These are phyloP conservation scores for Dryocosmus kuriphilus DNA, from an alignment of 2,888 invertebrate species.

Conservation along the genomic window DNA sequence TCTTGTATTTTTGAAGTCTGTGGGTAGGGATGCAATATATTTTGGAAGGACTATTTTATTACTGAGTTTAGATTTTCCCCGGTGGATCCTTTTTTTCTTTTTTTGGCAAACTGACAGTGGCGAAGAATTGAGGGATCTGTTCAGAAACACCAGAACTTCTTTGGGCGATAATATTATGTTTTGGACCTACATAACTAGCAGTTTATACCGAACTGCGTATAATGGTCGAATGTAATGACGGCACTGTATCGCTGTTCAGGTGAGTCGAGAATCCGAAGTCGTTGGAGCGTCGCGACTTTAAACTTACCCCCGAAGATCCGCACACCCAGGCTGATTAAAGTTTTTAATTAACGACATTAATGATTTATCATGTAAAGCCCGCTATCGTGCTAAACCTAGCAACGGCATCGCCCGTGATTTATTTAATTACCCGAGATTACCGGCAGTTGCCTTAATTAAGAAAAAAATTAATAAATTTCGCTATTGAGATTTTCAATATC, in stretches of 20 bases:
- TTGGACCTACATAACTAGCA: background rate
- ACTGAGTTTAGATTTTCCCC: too few relatives aligned
- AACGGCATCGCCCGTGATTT: background rate
- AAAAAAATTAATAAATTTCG: too few relatives aligned
- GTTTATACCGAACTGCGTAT: background rate
- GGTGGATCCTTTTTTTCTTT: too few relatives aligned
- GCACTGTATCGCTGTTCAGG: background rate
- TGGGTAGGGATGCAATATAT: too few relatives aligned
- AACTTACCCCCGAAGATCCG: background rate
- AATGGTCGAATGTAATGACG: background rate
- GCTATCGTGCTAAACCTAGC: background rate
- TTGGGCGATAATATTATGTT: too few relatives aligned
- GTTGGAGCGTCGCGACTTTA: background rate
- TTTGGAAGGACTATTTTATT: too few relatives aligned
- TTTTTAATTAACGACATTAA: constrained; percentile 67
- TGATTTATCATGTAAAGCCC: constrained; percentile 59
- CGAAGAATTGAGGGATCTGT: too few relatives aligned
- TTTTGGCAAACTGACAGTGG: too few relatives aligned
- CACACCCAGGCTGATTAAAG: constrained; percentile 61
- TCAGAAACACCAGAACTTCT: too few relatives aligned
- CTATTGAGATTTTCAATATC: too few relatives aligned
- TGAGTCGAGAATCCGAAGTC: background rate
- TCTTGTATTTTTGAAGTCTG: too few relatives aligned
- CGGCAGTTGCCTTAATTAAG: too few relatives aligned
- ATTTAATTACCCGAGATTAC: background rate